Evolutionary conservation across 2,113 vertebrate species (phyloP), one percentile per base, ranked within the genome.

Genomic region (Tetraodon nigroviridis): DNA sequence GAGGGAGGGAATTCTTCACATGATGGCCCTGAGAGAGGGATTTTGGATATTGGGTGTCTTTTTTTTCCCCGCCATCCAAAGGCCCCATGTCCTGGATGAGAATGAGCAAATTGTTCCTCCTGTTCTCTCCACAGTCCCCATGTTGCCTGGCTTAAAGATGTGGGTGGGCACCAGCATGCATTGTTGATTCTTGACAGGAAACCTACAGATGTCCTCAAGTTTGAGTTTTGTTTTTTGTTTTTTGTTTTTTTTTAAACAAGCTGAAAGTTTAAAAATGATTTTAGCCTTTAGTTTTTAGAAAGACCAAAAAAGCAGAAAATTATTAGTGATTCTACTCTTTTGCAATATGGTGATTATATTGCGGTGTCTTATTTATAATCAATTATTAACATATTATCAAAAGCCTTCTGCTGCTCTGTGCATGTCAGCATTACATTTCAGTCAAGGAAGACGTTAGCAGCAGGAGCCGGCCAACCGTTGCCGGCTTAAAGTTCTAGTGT

Each of bases 21-120:
- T 91, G 89, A 91, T 89, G 87, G 84, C 84, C 86, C 86, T 86
- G 85, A 90, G 90, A 89, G 89, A 88, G 86, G 89, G 87, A 90
- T 90, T 90, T 90, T 89, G 87, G 85, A 89, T 89, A 89, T 90
- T 88, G 86, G 87, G 87, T 91, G 90, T 90, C 90, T 81, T 82
- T 84, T 82, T 81, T 76, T 76, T 47, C 51, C 68, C 55, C 64
- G 76, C 61, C 47, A 0, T 75, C 76, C 76, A 86, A 84, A 82
- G 82, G 70, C 83, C 82, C 72, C 79, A 82, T 79, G 81, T 85
- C 81, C 81, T 82, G 74, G 78, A 86, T 86, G 84, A 86, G 83
- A 90, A 91, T 85, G 84, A 90, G 82, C 86, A 90, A 88, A 87
- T 89, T 90, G 86, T 89, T 87, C 85, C 67, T 75, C 76, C 75